A percentile compares a stretch with the other conserved stretches of the same genome.
Evolutionary conservation across 1,140 invertebrate genomes (phyloP).

Genomic region (Schmidtea mediterranea): DNA sequence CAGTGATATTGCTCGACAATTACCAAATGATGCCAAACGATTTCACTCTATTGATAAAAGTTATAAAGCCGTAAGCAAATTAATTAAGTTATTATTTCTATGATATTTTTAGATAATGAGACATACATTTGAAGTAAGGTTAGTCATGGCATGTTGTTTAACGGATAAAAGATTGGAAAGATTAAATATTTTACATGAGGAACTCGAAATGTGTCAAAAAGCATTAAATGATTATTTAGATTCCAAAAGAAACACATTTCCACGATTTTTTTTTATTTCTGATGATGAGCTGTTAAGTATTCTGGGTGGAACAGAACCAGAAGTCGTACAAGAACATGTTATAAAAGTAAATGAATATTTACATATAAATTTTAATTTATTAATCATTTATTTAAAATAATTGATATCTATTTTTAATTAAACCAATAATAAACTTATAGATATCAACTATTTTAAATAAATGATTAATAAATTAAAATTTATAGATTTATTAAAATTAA

Average conservation of each 20-base stretch:
- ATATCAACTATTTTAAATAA: too few species aligned
- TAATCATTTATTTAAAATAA: too few species aligned
- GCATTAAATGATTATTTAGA: slow-evolving; percentile 62
- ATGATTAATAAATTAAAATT: too few species aligned
- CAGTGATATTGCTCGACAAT: slow-evolving; percentile 49
- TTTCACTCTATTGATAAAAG: slow-evolving; percentile 57
- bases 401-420: too few species aligned
- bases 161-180: slow-evolving; percentile 41
- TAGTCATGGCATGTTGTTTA: slow-evolving; percentile 45
- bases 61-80: slow-evolving; percentile 18
- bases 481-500: too few species aligned
- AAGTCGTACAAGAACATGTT: slow-evolving; percentile 59
- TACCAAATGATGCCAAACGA: slow-evolving; percentile 58
- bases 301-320: slow-evolving; percentile 49
- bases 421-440: too few species aligned
- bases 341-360: slow-evolving; percentile 38
- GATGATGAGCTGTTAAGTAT: slow-evolving; percentile 64
- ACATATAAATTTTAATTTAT: slow-evolving; percentile 8
- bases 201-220: slow-evolving; percentile 60
- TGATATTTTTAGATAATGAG: slow-evolving; percentile 42
- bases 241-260: slow-evolving; percentile 52
- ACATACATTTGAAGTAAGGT: slow-evolving; percentile 44
- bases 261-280: slow-evolving; percentile 67
- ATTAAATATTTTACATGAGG: slow-evolving; percentile 40
- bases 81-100: slow-evolving; percentile 7